These are phyloP conservation scores for Drosophila takahashii DNA, from an alignment of 1,140 invertebrate species.

Conservation along the genomic window DNA sequence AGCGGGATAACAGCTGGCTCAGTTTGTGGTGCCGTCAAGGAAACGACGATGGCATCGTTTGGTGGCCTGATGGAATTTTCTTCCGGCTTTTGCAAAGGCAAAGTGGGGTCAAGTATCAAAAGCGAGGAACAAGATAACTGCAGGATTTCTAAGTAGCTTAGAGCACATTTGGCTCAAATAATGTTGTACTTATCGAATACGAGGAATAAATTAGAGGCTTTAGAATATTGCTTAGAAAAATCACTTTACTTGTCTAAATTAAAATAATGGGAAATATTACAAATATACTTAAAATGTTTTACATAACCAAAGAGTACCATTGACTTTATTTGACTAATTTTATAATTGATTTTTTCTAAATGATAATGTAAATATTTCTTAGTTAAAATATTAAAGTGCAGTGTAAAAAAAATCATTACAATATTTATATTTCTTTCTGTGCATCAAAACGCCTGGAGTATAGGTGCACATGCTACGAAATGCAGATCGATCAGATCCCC, in stretches of 20 bases:
- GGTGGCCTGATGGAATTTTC: constrained; percentile 55
- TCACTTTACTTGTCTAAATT: not conserved
- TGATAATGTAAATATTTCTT: too few relatives aligned
- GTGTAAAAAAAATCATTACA: too few relatives aligned
- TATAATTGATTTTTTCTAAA: too few relatives aligned
- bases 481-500: constrained; percentile 25
- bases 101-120: constrained; percentile 74
- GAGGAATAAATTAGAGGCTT: constrained; percentile 2
- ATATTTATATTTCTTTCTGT: too few relatives aligned
- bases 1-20: constrained; percentile 38
- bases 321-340: too few relatives aligned
- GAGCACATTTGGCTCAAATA: constrained; percentile 16
- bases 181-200: constrained; percentile 25
- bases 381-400: too few relatives aligned
- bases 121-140: constrained; percentile 22
- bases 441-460: too few relatives aligned
- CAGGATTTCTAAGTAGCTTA: constrained; percentile 57
- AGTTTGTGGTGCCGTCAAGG: constrained; percentile 45
- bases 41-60: constrained; percentile 34
- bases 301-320: too few relatives aligned
- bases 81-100: constrained; percentile 12
- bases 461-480: not conserved
- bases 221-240: not conserved
- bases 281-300: too few relatives aligned
- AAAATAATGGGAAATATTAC: too few relatives aligned